Base-by-base conservation (phyloP, 2,888 invertebrate genomes). In the Lasioglossum lativentre region DNA sequence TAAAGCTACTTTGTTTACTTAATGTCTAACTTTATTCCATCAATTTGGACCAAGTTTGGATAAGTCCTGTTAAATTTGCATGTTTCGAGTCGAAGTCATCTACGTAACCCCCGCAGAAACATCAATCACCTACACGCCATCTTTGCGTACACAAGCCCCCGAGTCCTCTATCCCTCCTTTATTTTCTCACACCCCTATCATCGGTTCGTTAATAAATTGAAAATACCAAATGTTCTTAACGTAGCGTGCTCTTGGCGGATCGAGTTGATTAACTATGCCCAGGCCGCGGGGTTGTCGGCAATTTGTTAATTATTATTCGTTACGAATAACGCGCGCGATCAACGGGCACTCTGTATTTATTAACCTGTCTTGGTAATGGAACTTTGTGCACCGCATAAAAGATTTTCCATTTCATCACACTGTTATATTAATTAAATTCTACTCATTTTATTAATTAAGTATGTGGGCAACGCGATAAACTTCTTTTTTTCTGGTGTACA, bases 1-100 rank as follows among this genome's bases (percentile, higher is more conserved):
- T 86, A 76, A 81, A 88, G 78, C 86, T 75, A 82, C 70, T 86
- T 88, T 89, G 88, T 88, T 89, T 89, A 89, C 88, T 89, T 89
- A 89, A 88, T 76, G 86, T 81, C 86, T 79, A 86, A 86, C 86
- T 86, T 86, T 86, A 80, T 86, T 86, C 84, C 86, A 86, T 86
- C 86, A 86, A 86, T 86, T 86, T 82, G 47, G 27, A 16, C 59
- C 81, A 81, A 87, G 80, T 86, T 87, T 87, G 75, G 76, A 83
- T 78, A 83, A 86, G 80, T 83, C 78, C 82, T 82, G 86, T 77
- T 85, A 85, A 86, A 82, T 86, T 86, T 86, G 82, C 86, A 82
- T 82, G 86, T 82, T 82, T 63, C 81, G 34, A 78, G 78, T 47
- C 75, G 66, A 78, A 75, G 81, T 82, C 85, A 30, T 68, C 78